Evolutionary conservation across 2,797 vertebrate genomes (phyloP), one percentile per base, ranked within the genome.

Genomic region (Antennarius maculatus): DNA sequence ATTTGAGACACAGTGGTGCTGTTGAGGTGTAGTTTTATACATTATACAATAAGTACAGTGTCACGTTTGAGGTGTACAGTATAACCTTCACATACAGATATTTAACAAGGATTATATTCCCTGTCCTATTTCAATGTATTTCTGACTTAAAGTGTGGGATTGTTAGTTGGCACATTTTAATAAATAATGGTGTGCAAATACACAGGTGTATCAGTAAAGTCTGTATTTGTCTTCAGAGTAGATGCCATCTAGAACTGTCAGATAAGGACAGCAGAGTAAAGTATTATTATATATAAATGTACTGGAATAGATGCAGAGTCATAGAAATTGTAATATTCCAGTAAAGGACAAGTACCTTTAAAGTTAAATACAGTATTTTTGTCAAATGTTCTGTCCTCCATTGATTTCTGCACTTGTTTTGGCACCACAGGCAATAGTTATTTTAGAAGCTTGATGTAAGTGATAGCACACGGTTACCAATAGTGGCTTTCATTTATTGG

Each of bases 1-100:
- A 90, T 91, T 89, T 50, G 54, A 60, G 70, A 48, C 53, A 76
- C 64, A 71, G 46, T 87, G 72, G 58, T 73, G 73, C 58, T 74
- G 74, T 58, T 71, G 56, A 77, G 18, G 31, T 66, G 51, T 66
- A 61, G 66, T 53, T 58, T 45, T 67, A n/a, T 34, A 48, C 69
- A 69, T 65, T 54, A 56, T 12, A 66, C 63, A 54, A 66, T 77
- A 67, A 54, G 68, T 64, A 18, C 15, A 51, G 29, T 56, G 23
- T 34, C n/a, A 42, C 48, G 42, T 43, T 41, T 47, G 14, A 47
- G 67, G 62, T 77, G 50, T 69, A 23, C 23, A 23, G 23, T 23
- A 34, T 16, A 52, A 39, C 29, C 31, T 71, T 16, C 34, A 14
- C 28, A 60, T 13, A 14, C 2, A 53, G 23, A 60, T 14, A 7